phyloP scores from a whole-genome alignment of 35 echinoderm and acorn worm genomes.

The Chiridota heheva region DNA sequence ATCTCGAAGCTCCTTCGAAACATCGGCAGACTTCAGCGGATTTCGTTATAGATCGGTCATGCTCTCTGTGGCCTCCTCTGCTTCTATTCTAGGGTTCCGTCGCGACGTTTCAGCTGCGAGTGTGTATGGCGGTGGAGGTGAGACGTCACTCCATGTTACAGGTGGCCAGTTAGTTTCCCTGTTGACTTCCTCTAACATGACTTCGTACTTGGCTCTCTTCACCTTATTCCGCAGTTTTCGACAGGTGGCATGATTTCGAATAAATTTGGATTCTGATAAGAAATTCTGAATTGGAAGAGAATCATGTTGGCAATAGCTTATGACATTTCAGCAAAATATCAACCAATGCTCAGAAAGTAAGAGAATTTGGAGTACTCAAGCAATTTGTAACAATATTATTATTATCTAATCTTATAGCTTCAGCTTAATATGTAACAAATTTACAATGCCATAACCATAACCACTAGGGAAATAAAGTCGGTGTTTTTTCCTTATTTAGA shows the following conservation, averaged over 20 bases:
- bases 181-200: conserved; percentile 53
- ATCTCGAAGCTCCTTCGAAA: too few relatives aligned
- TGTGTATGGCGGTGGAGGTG: too few relatives aligned
- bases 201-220: conserved; percentile 45
- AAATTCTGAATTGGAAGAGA: conserved; percentile 50
- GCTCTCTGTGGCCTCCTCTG: too few relatives aligned
- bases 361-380: not conserved
- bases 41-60: too few relatives aligned
- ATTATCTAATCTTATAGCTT: not conserved
- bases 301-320: not conserved
- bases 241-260: conserved; percentile 64
- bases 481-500: too few relatives aligned
- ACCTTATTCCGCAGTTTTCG: conserved; percentile 41
- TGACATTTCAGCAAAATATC: not conserved
- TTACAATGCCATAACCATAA: not conserved
- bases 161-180: conserved; percentile 76
- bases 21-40: too few relatives aligned
- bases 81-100: too few relatives aligned
- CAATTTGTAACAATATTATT: not conserved
- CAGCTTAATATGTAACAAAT: not conserved
- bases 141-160: conserved; percentile 27
- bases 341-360: not conserved
- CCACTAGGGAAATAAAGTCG: not conserved
- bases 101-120: too few relatives aligned
- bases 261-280: conserved; percentile 48